These are phyloP conservation scores for Troides aeacus DNA, from an alignment of 2,888 invertebrate genomes.

Conservation along the genomic window DNA sequence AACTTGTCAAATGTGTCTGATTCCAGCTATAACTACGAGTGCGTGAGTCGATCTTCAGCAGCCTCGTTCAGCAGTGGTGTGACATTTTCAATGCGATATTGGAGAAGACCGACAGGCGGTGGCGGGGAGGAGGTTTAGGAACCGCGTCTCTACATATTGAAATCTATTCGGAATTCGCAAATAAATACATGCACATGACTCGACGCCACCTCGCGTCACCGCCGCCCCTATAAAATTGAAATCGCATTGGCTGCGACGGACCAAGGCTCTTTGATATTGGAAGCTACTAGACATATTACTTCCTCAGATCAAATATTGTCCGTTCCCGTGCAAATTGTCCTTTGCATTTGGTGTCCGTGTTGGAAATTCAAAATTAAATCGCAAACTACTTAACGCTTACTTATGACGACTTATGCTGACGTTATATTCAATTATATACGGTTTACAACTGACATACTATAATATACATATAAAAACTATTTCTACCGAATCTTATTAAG, in stretches of 20 bases:
- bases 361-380: slow-evolving; percentile 21
- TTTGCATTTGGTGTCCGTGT: slow-evolving; percentile 24
- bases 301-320: slow-evolving; percentile 32
- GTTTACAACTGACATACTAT: no score
- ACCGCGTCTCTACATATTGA: slow-evolving; percentile 75
- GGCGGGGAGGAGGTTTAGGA: slow-evolving; percentile 38
- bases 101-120: slow-evolving; percentile 73
- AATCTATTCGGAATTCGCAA: slow-evolving; percentile 77
- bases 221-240: slow-evolving; percentile 70
- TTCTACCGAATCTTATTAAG: no score
- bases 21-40: slow-evolving; percentile 29
- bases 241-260: slow-evolving; percentile 66
- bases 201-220: slow-evolving; percentile 59
- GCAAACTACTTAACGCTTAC: slow-evolving; percentile 4
- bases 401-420: neutral
- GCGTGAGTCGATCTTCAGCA: slow-evolving; percentile 65
- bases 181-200: slow-evolving; percentile 73
- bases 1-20: neutral
- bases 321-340: slow-evolving; percentile 28
- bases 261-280: slow-evolving; percentile 55
- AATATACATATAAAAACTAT: no score
- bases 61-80: slow-evolving; percentile 61
- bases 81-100: slow-evolving; percentile 72
- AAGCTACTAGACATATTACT: slow-evolving; percentile 37
- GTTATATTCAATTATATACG: no score